Conservation (phyloP, 2,797 vertebrate species). For the Liparis tanakae region DNA sequence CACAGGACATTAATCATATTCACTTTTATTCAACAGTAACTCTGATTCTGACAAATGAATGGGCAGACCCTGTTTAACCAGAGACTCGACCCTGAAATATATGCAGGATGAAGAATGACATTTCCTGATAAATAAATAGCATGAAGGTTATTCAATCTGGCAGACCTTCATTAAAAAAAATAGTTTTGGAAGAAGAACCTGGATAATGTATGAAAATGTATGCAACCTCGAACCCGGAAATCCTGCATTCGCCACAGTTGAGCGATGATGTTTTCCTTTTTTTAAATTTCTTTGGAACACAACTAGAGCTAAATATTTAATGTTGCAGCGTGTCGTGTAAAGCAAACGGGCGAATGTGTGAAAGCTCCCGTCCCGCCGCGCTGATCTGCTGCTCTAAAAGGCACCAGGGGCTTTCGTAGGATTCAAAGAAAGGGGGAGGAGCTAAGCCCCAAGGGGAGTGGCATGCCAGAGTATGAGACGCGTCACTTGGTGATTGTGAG, state of each 20-base stretch:
- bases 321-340: neutral
- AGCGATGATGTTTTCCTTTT: constrained; percentile 1
- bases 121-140: neutral
- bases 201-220: constrained; percentile 37
- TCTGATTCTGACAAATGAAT: constrained; percentile 13
- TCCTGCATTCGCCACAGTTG: neutral
- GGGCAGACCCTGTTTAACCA: neutral
- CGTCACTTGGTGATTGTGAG: too few species aligned
- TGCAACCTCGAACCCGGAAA: constrained; percentile 17
- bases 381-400: neutral
- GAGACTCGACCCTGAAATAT: neutral
- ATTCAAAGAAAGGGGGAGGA: too few species aligned
- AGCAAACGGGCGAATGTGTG: neutral
- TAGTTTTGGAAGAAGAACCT: constrained; percentile 8
- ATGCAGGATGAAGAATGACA: neutral
- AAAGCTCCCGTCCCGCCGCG: constrained; percentile 6
- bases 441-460: too few species aligned
- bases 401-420: too few species aligned
- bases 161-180: neutral
- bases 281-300: neutral
- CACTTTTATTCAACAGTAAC: constrained; percentile 2
- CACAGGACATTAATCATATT: constrained; percentile 7
- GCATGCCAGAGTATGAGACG: too few species aligned
- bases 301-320: constrained; percentile 38
- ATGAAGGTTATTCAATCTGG: neutral